Conservation (phyloP, 2,888 invertebrate species). For the Mythimna albipuncta region DNA sequence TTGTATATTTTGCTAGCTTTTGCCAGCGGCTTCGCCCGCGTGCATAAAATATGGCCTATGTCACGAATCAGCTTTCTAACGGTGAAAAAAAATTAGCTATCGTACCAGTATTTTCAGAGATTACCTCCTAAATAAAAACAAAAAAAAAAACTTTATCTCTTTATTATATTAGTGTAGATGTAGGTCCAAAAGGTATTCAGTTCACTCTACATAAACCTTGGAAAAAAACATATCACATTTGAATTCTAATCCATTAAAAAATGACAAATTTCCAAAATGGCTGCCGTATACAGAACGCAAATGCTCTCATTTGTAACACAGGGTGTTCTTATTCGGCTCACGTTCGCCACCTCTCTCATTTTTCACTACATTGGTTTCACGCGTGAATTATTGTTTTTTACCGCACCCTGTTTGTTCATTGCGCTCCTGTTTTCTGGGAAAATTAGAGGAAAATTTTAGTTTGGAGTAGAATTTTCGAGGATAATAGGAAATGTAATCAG, state of each 20-base stretch:
- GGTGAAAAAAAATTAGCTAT: too few relatives aligned
- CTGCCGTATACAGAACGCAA: conserved; percentile 74
- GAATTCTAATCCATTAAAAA: conserved; percentile 57
- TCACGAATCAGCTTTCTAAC: too few relatives aligned
- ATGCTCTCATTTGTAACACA: conserved; percentile 86
- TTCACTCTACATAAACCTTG: not conserved
- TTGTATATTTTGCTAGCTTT: not conserved
- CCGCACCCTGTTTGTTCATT: conserved; percentile 76
- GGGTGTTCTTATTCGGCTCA: conserved; percentile 80
- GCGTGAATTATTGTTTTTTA: conserved; percentile 89
- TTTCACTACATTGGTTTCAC: conserved; percentile 91
- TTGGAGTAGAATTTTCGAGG: not conserved
- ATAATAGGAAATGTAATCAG: not conserved
- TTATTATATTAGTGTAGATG: not conserved
- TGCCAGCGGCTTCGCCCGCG: too few relatives aligned
- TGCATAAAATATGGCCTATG: too few relatives aligned
- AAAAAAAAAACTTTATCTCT: too few relatives aligned
- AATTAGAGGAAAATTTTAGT: conserved; percentile 34
- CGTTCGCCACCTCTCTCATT: conserved; percentile 88
- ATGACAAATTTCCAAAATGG: conserved; percentile 60
- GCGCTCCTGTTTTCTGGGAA: conserved; percentile 51
- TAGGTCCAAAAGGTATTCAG: not conserved
- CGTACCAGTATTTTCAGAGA: too few relatives aligned
- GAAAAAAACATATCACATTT: not conserved
- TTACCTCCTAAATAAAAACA: too few relatives aligned